Evolutionary conservation across 1,140 invertebrate genomes (phyloP).

Genomic region (Oscheius sp.): DNA sequence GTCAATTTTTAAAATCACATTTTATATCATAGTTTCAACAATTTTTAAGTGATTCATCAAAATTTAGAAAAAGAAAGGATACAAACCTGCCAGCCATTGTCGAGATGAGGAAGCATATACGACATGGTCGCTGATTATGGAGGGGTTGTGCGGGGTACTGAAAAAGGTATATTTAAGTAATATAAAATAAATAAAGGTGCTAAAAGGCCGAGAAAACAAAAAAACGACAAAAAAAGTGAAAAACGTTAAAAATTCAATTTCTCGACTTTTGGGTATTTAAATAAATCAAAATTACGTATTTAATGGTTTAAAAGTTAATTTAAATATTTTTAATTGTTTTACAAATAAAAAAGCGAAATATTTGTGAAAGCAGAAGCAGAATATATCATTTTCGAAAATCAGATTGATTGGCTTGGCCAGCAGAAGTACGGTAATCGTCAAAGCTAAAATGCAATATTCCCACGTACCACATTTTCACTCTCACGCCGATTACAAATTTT

Average conservation of each 20-base stretch:
- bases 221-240: not conserved
- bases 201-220: not conserved
- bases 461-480: not conserved
- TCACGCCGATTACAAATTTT: too few relatives aligned
- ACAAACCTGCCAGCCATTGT: constrained; percentile 95
- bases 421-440: too few relatives aligned
- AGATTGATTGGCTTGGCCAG: too few relatives aligned
- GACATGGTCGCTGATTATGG: constrained; percentile 72
- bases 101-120: constrained; percentile 96
- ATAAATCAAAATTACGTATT: too few relatives aligned
- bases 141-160: not conserved
- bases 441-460: too few relatives aligned
- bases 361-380: not conserved
- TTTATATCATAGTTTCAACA: not conserved
- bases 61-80: not conserved
- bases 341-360: not conserved
- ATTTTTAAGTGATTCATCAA: not conserved
- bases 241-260: too few relatives aligned
- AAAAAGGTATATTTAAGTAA: too few relatives aligned
- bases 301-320: too few relatives aligned
- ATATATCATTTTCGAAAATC: too few relatives aligned
- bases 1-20: not conserved
- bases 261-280: too few relatives aligned
- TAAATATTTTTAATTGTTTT: not conserved
- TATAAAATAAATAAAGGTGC: not conserved